Percentiles rank a stretch among this genome's conserved stretches.
These are phyloP conservation scores for Tillus elongatus DNA, from an alignment of 2,888 invertebrate species.

Conservation along the genomic window DNA sequence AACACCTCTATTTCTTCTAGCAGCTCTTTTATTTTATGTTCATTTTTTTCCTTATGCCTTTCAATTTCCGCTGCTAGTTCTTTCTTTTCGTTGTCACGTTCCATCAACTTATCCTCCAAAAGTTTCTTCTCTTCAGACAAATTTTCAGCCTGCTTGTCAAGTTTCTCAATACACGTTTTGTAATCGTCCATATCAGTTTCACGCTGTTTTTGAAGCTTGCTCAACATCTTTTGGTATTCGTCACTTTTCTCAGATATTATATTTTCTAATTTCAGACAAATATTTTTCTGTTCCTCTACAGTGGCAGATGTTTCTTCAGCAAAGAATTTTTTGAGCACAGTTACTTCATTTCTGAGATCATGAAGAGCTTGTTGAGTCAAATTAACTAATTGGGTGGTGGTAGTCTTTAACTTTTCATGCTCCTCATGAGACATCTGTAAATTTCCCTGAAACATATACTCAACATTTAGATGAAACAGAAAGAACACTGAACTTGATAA, in stretches of 20 bases:
- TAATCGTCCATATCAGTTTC: background rate
- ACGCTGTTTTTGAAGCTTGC: background rate
- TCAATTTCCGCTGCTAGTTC: conserved; percentile 43
- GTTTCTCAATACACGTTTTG: too few species aligned
- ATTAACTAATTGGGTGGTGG: conserved; percentile 46
- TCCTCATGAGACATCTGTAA: conserved; percentile 58
- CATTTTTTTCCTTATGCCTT: conserved; percentile 24
- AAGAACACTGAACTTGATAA: background rate
- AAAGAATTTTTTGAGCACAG: conserved; percentile 20
- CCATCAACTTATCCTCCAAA: conserved; percentile 33
- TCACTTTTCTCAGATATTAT: background rate
- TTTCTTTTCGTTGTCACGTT: conserved; percentile 47
- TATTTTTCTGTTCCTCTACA: too few species aligned
- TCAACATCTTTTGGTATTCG: conserved; percentile 1
- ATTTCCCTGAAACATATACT: conserved; percentile 51
- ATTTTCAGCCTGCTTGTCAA: too few species aligned
- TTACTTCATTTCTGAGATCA: conserved; percentile 53
- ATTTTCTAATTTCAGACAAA: background rate
- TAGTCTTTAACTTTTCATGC: conserved; percentile 51
- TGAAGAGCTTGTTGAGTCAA: conserved; percentile 49
- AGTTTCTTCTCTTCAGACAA: background rate
- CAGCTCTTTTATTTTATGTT: conserved; percentile 20
- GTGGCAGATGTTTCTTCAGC: too few species aligned
- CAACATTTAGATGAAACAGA: background rate
- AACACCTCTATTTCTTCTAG: conserved; percentile 20